A percentile compares a stretch with the other conserved stretches of the same genome.
phyloP scores from a whole-genome alignment of 2,113 vertebrate species.

The Desmodus rotundus region DNA sequence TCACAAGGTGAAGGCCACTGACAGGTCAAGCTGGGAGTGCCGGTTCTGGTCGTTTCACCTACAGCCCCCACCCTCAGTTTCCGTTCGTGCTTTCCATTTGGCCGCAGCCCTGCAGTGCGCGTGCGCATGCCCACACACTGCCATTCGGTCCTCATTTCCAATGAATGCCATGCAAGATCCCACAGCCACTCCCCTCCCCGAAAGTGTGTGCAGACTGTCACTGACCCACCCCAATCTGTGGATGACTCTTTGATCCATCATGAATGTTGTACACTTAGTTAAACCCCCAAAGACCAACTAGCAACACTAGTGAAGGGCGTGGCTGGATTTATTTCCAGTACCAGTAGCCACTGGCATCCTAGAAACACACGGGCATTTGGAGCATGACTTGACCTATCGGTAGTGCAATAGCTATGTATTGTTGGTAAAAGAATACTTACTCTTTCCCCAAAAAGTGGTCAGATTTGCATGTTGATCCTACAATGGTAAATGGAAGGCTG shows the following conservation, averaged over 20 bases:
- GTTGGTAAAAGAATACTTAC: not conserved
- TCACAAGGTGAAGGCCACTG: constrained; percentile 45
- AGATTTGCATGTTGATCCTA: not conserved
- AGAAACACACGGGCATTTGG: not conserved
- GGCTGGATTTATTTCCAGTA: not conserved
- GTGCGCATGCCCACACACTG: not conserved
- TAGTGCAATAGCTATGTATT: not conserved
- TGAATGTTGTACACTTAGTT: not conserved
- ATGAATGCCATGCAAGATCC: not conserved
- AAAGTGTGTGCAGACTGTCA: not conserved
- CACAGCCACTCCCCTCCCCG: not conserved
- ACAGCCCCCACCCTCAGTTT: not conserved
- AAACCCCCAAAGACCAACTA: not conserved
- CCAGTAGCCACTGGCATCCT: not conserved
- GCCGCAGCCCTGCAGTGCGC: not conserved
- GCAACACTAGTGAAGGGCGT: not conserved
- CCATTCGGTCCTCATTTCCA: not conserved
- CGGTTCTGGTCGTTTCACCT: not conserved
- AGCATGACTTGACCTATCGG: not conserved
- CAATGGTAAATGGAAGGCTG: not conserved
- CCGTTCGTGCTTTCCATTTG: not conserved
- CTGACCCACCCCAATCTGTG: not conserved
- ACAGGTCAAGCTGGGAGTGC: not conserved
- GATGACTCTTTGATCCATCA: not conserved
- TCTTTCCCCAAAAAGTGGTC: not conserved